Evolutionary conservation across 2,888 invertebrate genomes (phyloP).

Genomic region (Danaus chrysippus): DNA sequence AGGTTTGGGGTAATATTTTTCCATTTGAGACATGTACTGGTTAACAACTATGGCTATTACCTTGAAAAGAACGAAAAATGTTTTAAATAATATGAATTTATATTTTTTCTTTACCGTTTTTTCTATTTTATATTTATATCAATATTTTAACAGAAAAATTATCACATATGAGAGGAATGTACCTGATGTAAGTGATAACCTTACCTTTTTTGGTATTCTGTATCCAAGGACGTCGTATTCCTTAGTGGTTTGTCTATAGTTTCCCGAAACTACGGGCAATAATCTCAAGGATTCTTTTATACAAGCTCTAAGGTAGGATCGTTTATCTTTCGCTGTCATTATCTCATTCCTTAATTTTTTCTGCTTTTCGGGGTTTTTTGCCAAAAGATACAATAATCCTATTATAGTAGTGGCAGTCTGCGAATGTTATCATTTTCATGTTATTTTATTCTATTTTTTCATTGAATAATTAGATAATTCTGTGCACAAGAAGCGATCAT

Average conservation of each 20-base stretch:
- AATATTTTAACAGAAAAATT: not conserved
- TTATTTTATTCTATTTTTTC: not conserved
- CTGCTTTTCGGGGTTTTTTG: slow-evolving; percentile 82
- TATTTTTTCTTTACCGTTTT: too few relatives aligned
- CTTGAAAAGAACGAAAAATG: slow-evolving; percentile 30
- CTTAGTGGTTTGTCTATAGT: slow-evolving; percentile 70
- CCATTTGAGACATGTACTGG: slow-evolving; percentile 81
- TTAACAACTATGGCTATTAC: slow-evolving; percentile 59
- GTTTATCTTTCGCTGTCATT: slow-evolving; percentile 44
- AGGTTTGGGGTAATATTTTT: slow-evolving; percentile 81
- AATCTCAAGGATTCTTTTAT: slow-evolving; percentile 84
- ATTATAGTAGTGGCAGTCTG: slow-evolving; percentile 79
- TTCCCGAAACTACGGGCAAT: slow-evolving; percentile 79
- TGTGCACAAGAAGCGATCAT: too few relatives aligned
- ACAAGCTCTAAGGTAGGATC: slow-evolving; percentile 83
- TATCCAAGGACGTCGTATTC: slow-evolving; percentile 82
- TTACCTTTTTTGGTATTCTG: slow-evolving; percentile 79
- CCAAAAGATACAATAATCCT: slow-evolving; percentile 79
- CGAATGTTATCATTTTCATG: slow-evolving; percentile 35
- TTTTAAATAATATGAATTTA: too few relatives aligned
- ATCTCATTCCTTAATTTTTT: slow-evolving; percentile 80
- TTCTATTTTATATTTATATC: too few relatives aligned
- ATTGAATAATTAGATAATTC: not conserved
- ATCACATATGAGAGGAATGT: slow-evolving; percentile 3
- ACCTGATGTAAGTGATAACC: slow-evolving; percentile 20